A percentile compares a stretch with the other conserved stretches of the same genome.
Evolutionary conservation across 2,113 vertebrate genomes (phyloP).

Genomic region (Maccullochella peelii): DNA sequence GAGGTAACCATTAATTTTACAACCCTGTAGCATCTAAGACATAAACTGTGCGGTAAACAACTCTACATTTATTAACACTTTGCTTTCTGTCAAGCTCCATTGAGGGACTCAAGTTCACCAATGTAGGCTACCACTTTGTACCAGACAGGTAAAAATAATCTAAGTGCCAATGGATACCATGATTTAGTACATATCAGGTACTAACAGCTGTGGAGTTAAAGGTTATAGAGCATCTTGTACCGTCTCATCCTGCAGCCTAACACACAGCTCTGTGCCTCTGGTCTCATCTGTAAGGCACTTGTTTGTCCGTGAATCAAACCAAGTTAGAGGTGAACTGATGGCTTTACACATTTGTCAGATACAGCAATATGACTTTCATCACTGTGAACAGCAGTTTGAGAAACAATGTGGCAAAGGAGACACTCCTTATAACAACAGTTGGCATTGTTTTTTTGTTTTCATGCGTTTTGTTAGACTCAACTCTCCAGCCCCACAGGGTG

Average conservation of each 20-base stretch:
- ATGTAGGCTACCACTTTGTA: conserved; percentile 55
- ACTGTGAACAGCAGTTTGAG: conserved; percentile 77
- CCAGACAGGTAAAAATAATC: conserved; percentile 55
- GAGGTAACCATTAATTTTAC: conserved; percentile 73
- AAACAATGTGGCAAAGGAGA: conserved; percentile 74
- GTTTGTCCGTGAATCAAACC: conserved; percentile 76
- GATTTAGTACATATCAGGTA: conserved; percentile 46
- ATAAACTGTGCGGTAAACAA: conserved; percentile 68
- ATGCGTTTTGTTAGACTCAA: conserved; percentile 32
- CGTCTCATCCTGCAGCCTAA: conserved; percentile 48
- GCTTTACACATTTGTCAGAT: conserved; percentile 76
- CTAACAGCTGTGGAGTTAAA: conserved; percentile 56
- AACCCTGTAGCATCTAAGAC: conserved; percentile 60
- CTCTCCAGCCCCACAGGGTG: conserved; percentile 20
- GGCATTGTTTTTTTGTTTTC: conserved; percentile 44
- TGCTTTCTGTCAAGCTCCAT: conserved; percentile 39
- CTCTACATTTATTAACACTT: conserved; percentile 63
- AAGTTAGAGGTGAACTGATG: conserved; percentile 73
- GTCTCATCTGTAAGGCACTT: conserved; percentile 83
- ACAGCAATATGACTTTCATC: conserved; percentile 75
- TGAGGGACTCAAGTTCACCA: conserved; percentile 45
- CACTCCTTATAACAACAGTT: conserved; percentile 54
- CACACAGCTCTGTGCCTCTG: conserved; percentile 78
- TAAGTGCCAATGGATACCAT: conserved; percentile 53
- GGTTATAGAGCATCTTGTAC: conserved; percentile 44